Conservation (phyloP, 1,140 invertebrate genomes). For the Ceratina australensis region DNA sequence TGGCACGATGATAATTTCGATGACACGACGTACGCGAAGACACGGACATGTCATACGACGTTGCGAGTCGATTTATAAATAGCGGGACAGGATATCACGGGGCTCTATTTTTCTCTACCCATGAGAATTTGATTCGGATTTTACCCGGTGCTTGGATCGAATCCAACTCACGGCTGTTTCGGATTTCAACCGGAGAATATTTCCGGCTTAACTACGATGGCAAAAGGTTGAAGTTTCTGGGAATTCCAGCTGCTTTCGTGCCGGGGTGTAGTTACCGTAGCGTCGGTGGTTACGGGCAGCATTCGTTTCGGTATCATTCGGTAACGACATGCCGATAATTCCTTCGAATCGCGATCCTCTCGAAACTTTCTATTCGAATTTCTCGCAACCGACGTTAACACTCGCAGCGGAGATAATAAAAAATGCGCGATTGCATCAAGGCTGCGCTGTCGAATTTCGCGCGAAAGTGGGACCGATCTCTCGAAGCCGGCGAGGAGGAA, state of each 20-base stretch:
- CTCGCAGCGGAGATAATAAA: too few species aligned
- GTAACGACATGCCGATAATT: too few species aligned
- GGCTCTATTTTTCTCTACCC: not conserved
- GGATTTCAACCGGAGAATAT: not conserved
- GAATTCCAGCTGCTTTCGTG: not conserved
- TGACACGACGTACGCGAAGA: too few species aligned
- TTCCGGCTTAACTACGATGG: not conserved
- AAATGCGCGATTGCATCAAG: not conserved
- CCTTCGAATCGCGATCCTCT: too few species aligned
- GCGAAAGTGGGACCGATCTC: slow-evolving; percentile 5
- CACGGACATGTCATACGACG: too few species aligned
- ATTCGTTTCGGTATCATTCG: too few species aligned
- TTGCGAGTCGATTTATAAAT: slow-evolving; percentile 4
- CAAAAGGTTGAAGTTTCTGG: not conserved
- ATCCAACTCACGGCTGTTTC: slow-evolving; percentile 6
- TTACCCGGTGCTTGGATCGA: slow-evolving; percentile 15
- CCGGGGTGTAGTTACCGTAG: not conserved
- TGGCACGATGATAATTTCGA: too few species aligned
- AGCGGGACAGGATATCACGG: not conserved
- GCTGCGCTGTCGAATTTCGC: not conserved
- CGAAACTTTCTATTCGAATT: too few species aligned
- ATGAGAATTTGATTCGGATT: slow-evolving; percentile 6
- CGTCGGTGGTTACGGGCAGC: too few species aligned
- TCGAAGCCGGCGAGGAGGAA: slow-evolving; percentile 1
- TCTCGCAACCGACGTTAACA: too few species aligned